Evolutionary conservation across 2,888 invertebrate species (phyloP).

Genomic region (Branchellion lobata): DNA sequence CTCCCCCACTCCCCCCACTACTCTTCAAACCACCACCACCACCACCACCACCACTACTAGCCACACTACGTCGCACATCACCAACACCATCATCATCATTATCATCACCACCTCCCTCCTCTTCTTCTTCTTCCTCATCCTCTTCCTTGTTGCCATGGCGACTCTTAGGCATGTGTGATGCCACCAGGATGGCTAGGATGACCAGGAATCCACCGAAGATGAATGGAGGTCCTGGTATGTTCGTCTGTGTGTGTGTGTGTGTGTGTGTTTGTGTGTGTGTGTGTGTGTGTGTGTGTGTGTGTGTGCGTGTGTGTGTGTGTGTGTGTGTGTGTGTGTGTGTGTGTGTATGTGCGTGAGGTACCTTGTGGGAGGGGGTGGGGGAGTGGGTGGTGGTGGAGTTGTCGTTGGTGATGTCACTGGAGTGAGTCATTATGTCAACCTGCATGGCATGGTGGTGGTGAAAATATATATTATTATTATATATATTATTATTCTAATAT

Average conservation of each 20-base stretch:
- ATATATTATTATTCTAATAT: not conserved
- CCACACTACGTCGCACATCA: not conserved
- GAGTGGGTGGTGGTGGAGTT: not conserved
- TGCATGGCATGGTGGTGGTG: too few species aligned
- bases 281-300: constrained; percentile 32
- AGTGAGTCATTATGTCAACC: constrained; percentile 1
- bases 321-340: constrained; percentile 34
- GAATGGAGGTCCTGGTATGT: constrained; percentile 96
- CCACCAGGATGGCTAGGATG: constrained; percentile 86
- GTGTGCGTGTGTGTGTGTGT: constrained; percentile 30
- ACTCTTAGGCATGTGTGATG: constrained; percentile 61
- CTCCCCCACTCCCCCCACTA: not conserved
- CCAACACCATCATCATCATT: not conserved
- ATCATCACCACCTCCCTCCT: not conserved
- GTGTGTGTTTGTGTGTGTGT: constrained; percentile 37
- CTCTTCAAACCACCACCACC: not conserved
- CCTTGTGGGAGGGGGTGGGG: constrained; percentile 15
- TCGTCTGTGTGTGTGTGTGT: constrained; percentile 62
- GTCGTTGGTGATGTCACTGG: not conserved
- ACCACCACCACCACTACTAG: not conserved
- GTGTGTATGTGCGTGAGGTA: constrained; percentile 38
- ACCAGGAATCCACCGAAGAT: constrained; percentile 95
- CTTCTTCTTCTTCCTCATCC: not conserved
- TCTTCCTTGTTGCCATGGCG: not conserved
- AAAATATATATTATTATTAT: not conserved